Conservation (phyloP, 2,113 vertebrate genomes). For the Zosterops japonicus region DNA sequence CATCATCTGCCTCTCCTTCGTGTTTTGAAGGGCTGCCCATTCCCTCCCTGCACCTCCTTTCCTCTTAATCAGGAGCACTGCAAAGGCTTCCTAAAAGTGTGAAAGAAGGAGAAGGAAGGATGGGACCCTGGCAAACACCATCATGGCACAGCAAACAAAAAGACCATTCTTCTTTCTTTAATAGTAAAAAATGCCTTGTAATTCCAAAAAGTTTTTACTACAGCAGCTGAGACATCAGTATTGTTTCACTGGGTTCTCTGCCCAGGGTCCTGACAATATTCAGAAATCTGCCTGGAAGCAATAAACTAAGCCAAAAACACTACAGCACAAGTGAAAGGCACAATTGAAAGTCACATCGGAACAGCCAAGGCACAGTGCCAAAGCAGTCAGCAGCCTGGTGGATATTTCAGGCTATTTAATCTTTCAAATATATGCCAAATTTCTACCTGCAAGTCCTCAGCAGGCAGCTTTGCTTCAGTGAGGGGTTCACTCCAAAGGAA, state of each 20-base stretch:
- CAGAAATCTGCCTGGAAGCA: slow-evolving; percentile 7
- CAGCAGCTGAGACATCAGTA: not conserved
- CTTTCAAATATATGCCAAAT: slow-evolving; percentile 21
- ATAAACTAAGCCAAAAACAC: not conserved
- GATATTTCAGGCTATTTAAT: slow-evolving; percentile 45
- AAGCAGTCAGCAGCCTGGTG: slow-evolving; percentile 23
- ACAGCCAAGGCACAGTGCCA: slow-evolving; percentile 5
- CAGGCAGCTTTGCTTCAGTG: not conserved
- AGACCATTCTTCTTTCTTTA: not conserved
- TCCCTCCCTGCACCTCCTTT: not conserved
- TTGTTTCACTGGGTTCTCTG: not conserved
- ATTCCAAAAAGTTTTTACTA: not conserved
- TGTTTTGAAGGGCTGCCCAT: not conserved
- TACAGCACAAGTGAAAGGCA: not conserved
- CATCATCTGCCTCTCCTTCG: not conserved
- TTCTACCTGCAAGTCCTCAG: not conserved
- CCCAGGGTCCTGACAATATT: not conserved
- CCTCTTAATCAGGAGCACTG: not conserved
- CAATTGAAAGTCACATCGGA: slow-evolving; percentile 58
- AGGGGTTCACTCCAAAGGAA: not conserved
- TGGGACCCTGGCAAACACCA: not conserved
- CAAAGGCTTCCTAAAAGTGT: not conserved
- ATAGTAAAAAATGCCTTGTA: not conserved
- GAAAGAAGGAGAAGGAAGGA: not conserved
- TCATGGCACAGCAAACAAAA: not conserved